Percentiles rank a stretch among this genome's conserved stretches.
These are phyloP conservation scores for Gastrophysa polygoni DNA, from an alignment of 2,888 invertebrate genomes.

Conservation along the genomic window DNA sequence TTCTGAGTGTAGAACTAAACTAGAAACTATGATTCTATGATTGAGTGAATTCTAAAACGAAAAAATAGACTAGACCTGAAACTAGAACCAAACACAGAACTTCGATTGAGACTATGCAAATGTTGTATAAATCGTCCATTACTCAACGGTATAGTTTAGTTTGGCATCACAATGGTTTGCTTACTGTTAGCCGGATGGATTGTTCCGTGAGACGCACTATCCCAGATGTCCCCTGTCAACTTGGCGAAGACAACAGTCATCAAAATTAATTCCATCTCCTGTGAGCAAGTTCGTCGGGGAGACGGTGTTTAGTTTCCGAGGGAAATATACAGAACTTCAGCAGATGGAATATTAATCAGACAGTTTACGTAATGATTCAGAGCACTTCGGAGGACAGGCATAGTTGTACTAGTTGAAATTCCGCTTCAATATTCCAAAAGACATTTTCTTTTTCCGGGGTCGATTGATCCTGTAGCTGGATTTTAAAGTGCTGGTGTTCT, in stretches of 20 bases:
- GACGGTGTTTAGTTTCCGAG: conserved; percentile 14
- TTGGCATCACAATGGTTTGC: not conserved
- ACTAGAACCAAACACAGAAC: no score
- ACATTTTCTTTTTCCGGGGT: no score
- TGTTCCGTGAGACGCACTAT: not conserved
- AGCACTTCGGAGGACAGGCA: conserved; percentile 22
- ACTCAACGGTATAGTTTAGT: no score
- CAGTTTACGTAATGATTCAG: conserved; percentile 30
- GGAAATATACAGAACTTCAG: conserved; percentile 16
- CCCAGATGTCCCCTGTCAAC: not conserved
- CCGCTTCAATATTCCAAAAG: no score
- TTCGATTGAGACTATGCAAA: no score
- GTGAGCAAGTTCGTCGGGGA: conserved; percentile 15
- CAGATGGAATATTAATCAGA: conserved; percentile 32
- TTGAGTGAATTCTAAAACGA: no score
- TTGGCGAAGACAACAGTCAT: conserved; percentile 9
- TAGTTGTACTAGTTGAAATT: conserved; percentile 8
- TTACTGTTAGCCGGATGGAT: not conserved
- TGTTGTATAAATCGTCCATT: no score
- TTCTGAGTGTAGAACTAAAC: no score
- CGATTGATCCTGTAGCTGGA: no score
- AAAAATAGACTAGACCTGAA: no score
- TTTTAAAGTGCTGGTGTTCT: no score
- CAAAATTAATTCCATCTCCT: conserved; percentile 17
- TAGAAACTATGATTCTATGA: no score